These are phyloP conservation scores for Pteruthius melanotis DNA, from an alignment of 2,113 vertebrate species.

Conservation along the genomic window DNA sequence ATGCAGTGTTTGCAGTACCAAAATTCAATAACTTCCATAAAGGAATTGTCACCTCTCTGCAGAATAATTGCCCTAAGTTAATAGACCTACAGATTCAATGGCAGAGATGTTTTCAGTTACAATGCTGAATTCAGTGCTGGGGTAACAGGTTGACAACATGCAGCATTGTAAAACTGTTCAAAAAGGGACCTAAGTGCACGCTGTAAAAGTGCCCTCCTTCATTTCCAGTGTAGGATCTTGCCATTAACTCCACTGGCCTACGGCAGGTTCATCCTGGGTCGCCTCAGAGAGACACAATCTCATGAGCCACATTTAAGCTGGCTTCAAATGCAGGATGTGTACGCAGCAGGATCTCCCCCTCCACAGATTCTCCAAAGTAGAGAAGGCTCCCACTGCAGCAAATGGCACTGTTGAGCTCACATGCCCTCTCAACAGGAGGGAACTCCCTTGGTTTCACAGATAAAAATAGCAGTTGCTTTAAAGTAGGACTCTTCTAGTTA, in stretches of 20 bases:
- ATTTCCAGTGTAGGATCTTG: not conserved
- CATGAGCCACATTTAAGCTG: not conserved
- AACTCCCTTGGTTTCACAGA: not conserved
- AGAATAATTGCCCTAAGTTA: constrained; percentile 42
- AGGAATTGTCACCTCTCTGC: constrained; percentile 27
- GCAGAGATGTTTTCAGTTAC: not conserved
- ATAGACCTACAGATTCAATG: not conserved
- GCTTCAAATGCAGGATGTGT: not conserved
- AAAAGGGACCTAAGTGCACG: not conserved
- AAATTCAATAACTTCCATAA: constrained; percentile 49
- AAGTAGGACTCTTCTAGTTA: not conserved
- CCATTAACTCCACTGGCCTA: fast-evolving
- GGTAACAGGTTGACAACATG: not conserved
- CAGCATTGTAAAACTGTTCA: not conserved
- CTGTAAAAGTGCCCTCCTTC: not conserved
- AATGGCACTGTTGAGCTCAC: not conserved
- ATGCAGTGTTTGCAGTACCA: constrained; percentile 5
- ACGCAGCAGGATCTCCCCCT: not conserved
- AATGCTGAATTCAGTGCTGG: not conserved
- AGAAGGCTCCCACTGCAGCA: not conserved
- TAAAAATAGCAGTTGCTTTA: constrained; percentile 4
- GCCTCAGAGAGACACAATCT: not conserved
- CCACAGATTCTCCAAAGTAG: not conserved
- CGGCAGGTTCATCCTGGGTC: not conserved
- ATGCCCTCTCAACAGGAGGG: not conserved